phyloP scores from a whole-genome alignment of 2,113 vertebrate species.

The Lycaon pictus region DNA sequence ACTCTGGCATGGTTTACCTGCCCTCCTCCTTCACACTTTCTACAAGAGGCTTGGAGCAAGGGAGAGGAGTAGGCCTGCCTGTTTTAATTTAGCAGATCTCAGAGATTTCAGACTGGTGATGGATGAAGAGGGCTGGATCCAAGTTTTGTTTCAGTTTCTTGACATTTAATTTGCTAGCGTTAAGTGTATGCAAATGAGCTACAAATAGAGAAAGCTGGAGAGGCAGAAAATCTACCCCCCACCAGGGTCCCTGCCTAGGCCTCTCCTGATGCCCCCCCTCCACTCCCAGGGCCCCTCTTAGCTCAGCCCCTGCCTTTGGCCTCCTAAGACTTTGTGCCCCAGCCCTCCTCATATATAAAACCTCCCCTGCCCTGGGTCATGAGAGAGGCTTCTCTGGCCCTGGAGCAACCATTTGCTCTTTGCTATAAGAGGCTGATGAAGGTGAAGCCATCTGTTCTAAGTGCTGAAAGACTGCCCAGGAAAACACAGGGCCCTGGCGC shows the following conservation, averaged over 20 bases:
- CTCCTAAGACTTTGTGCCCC: not conserved
- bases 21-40: not conserved
- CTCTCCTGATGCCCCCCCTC: not conserved
- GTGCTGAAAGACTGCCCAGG: not conserved
- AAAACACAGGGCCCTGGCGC: not conserved
- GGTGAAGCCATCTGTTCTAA: constrained; percentile 59
- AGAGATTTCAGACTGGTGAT: not conserved
- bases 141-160: constrained; percentile 34
- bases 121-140: not conserved
- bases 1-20: not conserved
- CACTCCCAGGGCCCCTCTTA: not conserved
- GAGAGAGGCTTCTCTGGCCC: constrained; percentile 50
- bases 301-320: not conserved
- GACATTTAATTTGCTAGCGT: constrained; percentile 50
- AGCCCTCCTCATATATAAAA: not conserved
- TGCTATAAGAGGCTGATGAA: constrained; percentile 38
- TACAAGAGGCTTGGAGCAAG: not conserved
- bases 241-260: not conserved
- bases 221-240: not conserved
- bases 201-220: not conserved
- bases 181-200: constrained; percentile 29
- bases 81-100: not conserved
- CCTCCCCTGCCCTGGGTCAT: not conserved
- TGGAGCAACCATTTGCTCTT: constrained; percentile 63
- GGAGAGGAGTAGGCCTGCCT: not conserved